Evolutionary conservation across 2,797 vertebrate genomes (phyloP).

Genomic region (Tangara arthus): DNA sequence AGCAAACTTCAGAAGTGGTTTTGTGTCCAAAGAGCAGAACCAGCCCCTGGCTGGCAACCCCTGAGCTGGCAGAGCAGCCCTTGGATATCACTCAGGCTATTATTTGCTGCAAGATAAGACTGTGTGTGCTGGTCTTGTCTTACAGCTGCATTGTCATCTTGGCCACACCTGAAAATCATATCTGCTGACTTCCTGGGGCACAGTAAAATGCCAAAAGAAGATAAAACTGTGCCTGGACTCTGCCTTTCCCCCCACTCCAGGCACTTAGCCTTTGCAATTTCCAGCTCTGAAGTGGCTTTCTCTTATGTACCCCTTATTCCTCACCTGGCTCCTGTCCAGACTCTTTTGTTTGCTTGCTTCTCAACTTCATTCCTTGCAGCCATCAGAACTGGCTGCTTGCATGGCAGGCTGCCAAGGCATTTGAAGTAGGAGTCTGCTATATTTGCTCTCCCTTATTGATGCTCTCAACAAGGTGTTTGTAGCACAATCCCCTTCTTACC

Average conservation of each 20-base stretch:
- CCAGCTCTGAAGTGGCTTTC: background rate
- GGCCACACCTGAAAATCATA: background rate
- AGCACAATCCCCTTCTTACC: background rate
- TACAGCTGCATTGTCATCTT: background rate
- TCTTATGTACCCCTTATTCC: background rate
- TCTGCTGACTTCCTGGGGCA: background rate
- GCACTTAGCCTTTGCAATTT: background rate
- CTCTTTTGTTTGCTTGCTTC: background rate
- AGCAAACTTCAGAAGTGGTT: background rate
- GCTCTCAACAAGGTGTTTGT: background rate
- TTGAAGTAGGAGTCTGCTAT: background rate
- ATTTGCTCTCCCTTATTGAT: background rate
- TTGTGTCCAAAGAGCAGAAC: background rate
- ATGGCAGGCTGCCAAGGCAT: background rate
- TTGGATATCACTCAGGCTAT: background rate
- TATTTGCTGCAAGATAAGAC: background rate
- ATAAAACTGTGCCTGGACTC: background rate
- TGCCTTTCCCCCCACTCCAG: background rate
- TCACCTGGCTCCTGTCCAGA: background rate
- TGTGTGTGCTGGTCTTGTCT: fast-evolving
- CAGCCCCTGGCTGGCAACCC: fast-evolving
- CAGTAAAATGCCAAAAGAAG: background rate
- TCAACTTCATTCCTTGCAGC: conserved; percentile 7
- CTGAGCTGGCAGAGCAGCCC: background rate
- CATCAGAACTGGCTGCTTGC: background rate